Base-by-base conservation (phyloP, 2,113 vertebrate species). In the Beaufortia kweichowensis region DNA sequence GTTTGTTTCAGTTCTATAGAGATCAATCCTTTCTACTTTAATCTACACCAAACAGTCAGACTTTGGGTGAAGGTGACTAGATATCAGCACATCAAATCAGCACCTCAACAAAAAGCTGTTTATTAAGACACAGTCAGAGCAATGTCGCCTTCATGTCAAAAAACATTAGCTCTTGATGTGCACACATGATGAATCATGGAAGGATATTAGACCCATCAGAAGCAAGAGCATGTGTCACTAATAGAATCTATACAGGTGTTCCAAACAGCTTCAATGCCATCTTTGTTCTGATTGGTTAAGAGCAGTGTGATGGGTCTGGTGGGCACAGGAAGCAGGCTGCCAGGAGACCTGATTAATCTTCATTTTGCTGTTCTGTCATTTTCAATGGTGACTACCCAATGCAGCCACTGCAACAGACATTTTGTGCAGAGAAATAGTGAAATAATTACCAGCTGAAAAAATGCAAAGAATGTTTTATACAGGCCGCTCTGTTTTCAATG, bases 281-380 rank as follows among this genome's bases (percentile, higher is more conserved):
- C 14, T 2, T 24, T 24, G n/a, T 59, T 71, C 69, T 71, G 69
- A 71, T 71, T 59, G 69, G 69, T 17, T 28, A 23, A 41, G 33
- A 70, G 67, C 28, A 11, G 12, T 15, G 9, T 59, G 69, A 60
- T 50, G 41, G 53, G 75, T 72, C 39, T 35, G 3, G 23, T 21
- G 24, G 62, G 23, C 21, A 35, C 53, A 71, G 31, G 50, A 66
- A 66, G 78, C 79, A 84, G 81, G 60, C 62, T 85, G 64, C 6
- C 35, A 23, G 81, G 69, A 50, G 73, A 67, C 83, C 84, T 84
- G 77, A 87, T 87, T 88, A 84, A 87, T 87, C 87, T 86, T 80
- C 78, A 85, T 87, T 86, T 57, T 68, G 82, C 64, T 76, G 74
- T 60, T 15, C 7, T 84, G 85, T 86, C 69, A 79, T 79, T 81